Conservation (phyloP, 2,113 vertebrate genomes). For the Archilochus colubris region DNA sequence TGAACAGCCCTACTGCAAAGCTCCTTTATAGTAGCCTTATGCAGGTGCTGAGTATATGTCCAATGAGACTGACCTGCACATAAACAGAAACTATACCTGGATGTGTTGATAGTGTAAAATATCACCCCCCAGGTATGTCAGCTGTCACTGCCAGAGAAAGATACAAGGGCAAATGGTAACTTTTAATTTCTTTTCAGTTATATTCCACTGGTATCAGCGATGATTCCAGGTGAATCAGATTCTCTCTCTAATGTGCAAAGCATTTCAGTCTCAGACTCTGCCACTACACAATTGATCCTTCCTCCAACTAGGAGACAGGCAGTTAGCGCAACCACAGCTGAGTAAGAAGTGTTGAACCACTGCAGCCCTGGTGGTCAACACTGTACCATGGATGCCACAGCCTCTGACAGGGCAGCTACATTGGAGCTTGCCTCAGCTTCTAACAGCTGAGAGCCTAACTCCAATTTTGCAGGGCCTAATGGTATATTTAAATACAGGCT, state of each 20-base stretch:
- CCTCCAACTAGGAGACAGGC: not conserved
- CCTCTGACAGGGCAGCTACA: not conserved
- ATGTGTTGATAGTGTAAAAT: not conserved
- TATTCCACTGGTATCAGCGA: not conserved
- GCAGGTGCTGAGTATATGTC: not conserved
- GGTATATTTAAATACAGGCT: not conserved
- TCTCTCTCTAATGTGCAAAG: not conserved
- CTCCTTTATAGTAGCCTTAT: not conserved
- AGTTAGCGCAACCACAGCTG: not conserved
- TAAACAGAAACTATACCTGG: not conserved
- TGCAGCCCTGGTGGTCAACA: not conserved
- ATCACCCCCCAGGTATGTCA: not conserved
- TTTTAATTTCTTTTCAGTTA: not conserved
- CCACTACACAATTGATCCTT: not conserved
- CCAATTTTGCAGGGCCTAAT: not conserved
- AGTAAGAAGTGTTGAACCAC: not conserved
- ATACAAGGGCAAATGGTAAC: fast-evolving
- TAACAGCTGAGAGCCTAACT: not conserved
- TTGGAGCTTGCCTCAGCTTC: not conserved
- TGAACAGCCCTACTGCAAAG: not conserved
- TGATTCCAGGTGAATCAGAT: fast-evolving
- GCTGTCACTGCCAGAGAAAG: not conserved
- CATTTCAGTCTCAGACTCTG: not conserved
- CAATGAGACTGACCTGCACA: not conserved
- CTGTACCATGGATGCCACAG: not conserved